These are phyloP conservation scores for Phoebastria nigripes DNA, from an alignment of 2,797 vertebrate species.

Conservation along the genomic window DNA sequence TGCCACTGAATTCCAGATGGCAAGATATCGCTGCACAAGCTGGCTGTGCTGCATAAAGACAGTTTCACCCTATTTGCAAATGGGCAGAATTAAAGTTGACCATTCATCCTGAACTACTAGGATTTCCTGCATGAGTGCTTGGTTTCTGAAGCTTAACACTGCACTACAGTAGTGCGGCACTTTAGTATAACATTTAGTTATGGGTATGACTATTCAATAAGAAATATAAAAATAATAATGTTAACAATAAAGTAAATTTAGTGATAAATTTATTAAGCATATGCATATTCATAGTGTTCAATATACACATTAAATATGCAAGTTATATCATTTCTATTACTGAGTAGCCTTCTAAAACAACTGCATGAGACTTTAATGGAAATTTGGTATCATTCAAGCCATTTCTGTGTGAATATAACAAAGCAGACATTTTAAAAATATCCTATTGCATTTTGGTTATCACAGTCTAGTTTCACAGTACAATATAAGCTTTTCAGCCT, in stretches of 20 bases:
- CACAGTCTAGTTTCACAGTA: slow-evolving; percentile 14
- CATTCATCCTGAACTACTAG: slow-evolving; percentile 39
- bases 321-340: neutral
- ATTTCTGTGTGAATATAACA: neutral
- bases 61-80: slow-evolving; percentile 32
- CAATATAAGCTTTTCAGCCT: slow-evolving; percentile 38
- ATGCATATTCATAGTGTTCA: neutral
- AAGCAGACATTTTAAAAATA: slow-evolving; percentile 36
- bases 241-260: neutral
- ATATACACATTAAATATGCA: neutral
- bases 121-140: slow-evolving; percentile 36
- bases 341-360: neutral
- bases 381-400: neutral
- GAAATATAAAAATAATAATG: neutral
- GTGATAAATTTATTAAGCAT: neutral
- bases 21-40: slow-evolving; percentile 7
- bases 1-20: slow-evolving; percentile 52
- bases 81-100: slow-evolving; percentile 50
- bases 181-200: neutral
- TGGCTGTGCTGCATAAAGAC: slow-evolving; percentile 15
- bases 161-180: neutral
- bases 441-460: slow-evolving; percentile 26
- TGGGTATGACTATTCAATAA: neutral
- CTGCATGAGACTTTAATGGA: neutral
- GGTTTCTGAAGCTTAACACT: neutral